These are phyloP conservation scores for Acomys russatus DNA, from an alignment of 2,797 vertebrate genomes.

Conservation along the genomic window DNA sequence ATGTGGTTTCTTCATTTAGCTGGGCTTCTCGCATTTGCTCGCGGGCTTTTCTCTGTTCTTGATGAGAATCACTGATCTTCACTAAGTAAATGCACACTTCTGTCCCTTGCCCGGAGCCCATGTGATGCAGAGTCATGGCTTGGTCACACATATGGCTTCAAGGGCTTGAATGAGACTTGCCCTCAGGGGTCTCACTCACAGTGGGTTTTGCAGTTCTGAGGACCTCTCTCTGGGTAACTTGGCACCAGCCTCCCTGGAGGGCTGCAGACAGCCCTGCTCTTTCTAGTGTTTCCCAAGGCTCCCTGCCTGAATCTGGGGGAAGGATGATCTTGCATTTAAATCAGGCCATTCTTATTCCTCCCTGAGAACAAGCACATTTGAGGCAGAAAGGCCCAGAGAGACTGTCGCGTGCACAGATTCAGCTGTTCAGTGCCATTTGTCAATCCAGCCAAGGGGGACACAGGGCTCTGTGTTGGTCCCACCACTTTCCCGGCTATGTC, in stretches of 20 bases:
- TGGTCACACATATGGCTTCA: not conserved
- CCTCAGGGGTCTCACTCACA: not conserved
- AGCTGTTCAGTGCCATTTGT: not conserved
- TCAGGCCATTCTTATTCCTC: not conserved
- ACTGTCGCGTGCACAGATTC: not conserved
- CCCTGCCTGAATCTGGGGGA: not conserved
- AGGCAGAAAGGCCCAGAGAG: constrained; percentile 11
- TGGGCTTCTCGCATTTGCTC: constrained; percentile 9
- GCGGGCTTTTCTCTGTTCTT: constrained; percentile 21
- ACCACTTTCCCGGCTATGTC: not conserved
- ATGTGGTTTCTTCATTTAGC: not conserved
- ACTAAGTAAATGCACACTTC: not conserved
- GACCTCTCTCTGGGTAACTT: not conserved
- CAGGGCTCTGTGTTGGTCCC: not conserved
- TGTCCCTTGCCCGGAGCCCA: not conserved
- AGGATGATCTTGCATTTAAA: constrained; percentile 25
- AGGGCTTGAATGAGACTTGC: not conserved
- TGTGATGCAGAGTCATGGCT: not conserved
- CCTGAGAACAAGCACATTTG: not conserved
- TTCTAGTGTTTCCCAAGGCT: not conserved
- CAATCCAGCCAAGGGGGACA: not conserved
- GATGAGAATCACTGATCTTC: not conserved
- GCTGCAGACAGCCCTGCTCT: not conserved
- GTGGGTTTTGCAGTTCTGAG: not conserved
- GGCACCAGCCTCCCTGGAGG: not conserved